A percentile compares a stretch with the other conserved stretches of the same genome.
These are phyloP conservation scores for Solea senegalensis DNA, from an alignment of 2,113 vertebrate genomes.

Conservation along the genomic window DNA sequence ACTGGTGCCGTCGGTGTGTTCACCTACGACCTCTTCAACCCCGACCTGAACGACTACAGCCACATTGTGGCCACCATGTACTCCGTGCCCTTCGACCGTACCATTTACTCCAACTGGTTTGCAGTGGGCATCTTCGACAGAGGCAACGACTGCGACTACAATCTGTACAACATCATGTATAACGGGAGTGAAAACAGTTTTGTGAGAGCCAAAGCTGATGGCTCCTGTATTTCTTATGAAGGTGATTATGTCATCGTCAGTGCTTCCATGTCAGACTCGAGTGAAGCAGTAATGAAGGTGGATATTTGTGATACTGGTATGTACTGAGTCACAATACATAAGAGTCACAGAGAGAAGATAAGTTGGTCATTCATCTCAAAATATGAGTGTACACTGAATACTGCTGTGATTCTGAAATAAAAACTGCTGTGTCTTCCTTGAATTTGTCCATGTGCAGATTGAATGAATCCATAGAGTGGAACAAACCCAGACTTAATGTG, in stretches of 20 bases:
- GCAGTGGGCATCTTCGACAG: slow-evolving; percentile 65
- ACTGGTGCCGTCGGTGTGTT: slow-evolving; percentile 65
- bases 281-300: slow-evolving; percentile 55
- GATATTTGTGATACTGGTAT: slow-evolving; percentile 55
- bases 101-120: slow-evolving; percentile 68
- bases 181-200: slow-evolving; percentile 55
- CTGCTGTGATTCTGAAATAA: no score
- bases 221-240: slow-evolving; percentile 49
- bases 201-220: slow-evolving; percentile 61
- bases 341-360: no score
- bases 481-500: no score
- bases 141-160: slow-evolving; percentile 55
- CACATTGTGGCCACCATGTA: slow-evolving; percentile 67
- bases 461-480: no score
- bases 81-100: slow-evolving; percentile 69
- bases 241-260: slow-evolving; percentile 51
- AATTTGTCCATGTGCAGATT: no score
- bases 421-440: no score
- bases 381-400: no score
- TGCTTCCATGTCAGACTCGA: slow-evolving; percentile 67
- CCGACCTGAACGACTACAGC: slow-evolving; percentile 50
- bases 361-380: no score
- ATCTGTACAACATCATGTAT: slow-evolving; percentile 65
- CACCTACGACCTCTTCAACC: slow-evolving; percentile 66
- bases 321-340: slow-evolving; percentile 33